Conservation (phyloP, 2,797 vertebrate genomes). For the Balearica regulorum region DNA sequence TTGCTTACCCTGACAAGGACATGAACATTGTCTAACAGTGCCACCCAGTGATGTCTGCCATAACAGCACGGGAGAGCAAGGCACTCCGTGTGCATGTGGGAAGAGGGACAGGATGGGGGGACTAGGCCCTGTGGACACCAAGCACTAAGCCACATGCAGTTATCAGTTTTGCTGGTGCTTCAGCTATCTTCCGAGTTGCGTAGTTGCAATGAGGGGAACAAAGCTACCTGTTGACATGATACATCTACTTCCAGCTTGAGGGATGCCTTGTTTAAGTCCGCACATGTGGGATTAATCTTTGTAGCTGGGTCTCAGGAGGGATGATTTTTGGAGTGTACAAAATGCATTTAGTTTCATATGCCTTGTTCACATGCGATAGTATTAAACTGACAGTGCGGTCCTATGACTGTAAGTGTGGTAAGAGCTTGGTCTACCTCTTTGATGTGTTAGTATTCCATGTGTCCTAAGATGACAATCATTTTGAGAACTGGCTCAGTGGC, state of each 20-base stretch:
- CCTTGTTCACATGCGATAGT: fast-evolving
- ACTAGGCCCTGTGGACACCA: fast-evolving
- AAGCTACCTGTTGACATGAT: background rate
- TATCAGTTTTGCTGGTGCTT: fast-evolving
- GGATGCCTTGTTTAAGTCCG: background rate
- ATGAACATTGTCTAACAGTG: slow-evolving; percentile 54
- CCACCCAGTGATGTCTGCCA: slow-evolving; percentile 58
- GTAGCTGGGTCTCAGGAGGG: background rate
- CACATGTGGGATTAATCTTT: fast-evolving
- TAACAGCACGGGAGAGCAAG: slow-evolving; percentile 13
- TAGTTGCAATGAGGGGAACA: background rate
- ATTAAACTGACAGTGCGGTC: fast-evolving
- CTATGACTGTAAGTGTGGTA: fast-evolving
- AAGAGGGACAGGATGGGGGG: background rate
- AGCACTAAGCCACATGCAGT: fast-evolving
- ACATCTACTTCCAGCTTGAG: background rate
- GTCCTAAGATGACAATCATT: background rate
- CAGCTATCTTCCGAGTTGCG: fast-evolving
- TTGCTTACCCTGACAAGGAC: slow-evolving; percentile 13
- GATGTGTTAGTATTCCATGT: fast-evolving
- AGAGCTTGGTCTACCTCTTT: background rate
- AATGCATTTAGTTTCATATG: background rate
- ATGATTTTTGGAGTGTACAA: background rate
- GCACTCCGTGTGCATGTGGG: fast-evolving
- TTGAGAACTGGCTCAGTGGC: background rate